Base-by-base conservation (phyloP, 2,888 invertebrate species). In the Pandemis cinnamomeana region DNA sequence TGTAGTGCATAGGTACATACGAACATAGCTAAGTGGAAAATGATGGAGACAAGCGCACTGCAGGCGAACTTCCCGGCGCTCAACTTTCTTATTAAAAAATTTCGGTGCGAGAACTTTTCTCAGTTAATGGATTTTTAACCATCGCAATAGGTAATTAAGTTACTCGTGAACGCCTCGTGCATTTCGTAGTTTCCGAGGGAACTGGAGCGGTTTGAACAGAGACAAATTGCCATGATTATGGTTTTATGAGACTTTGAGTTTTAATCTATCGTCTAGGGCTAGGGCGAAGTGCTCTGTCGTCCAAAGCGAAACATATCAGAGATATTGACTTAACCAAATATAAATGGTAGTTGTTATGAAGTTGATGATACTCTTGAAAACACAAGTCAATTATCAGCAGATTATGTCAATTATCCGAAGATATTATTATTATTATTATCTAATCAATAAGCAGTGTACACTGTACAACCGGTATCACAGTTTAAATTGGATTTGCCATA, bases 121-220 rank as follows among this genome's bases (percentile, higher is more conserved):
- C 81, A 80, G 83, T 83, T 89, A 90, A 90, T 90, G 87, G 88
- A 91, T 89, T 90, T 89, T 90, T 88, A 89, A 89, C 84, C 84
- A 80, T 84, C 77, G 83, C 83, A 80, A 85, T 87, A 74, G 70
- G 70, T 74, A 84, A 88, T 88, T 88, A 87, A 88, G 86, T 88
- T 86, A 81, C 76, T 66, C 78, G 64, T 71, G 79, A 77, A 81
- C 80, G 81, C 80, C 77, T 80, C 79, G 76, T 81, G 81, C 79
- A 77, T 78, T 75, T 71, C 27, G 61, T 15, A 70, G 51, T 66
- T 70, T 44, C 44, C 60, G 42, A 41, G 60, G 13, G 41, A 42
- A 58, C 48, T 69, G n/a, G 58, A 63, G 62, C 68, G 73, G 69
- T 60, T 27, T 11, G 42, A 60, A 63, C 68, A 63, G 68, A 48